A percentile compares a stretch with the other conserved stretches of the same genome.
phyloP scores from a whole-genome alignment of 2,797 vertebrate genomes.

The Merluccius polli region DNA sequence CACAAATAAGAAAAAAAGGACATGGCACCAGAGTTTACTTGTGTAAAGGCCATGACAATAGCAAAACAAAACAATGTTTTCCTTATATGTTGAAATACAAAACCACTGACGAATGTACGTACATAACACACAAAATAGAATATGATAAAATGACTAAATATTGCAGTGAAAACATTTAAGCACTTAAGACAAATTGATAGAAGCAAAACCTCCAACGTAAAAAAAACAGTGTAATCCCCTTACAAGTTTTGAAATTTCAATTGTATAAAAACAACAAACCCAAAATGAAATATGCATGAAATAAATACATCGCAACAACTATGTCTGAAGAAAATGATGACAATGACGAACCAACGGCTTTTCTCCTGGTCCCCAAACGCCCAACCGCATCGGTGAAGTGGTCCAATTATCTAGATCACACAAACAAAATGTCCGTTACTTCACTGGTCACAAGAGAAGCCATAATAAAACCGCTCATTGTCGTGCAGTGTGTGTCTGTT shows the following conservation, averaged over 20 bases:
- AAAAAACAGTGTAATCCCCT: constrained; percentile 2
- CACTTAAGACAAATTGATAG: constrained; percentile 16
- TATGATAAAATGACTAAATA: constrained; percentile 25
- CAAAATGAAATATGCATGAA: constrained; percentile 32
- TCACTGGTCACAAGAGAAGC: not conserved
- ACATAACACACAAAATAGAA: constrained; percentile 34
- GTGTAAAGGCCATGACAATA: constrained; percentile 28
- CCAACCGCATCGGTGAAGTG: not conserved
- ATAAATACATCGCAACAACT: constrained; percentile 22
- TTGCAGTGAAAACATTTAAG: constrained; percentile 37
- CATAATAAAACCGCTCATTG: not conserved
- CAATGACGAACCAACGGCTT: not conserved
- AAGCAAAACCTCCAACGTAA: not conserved
- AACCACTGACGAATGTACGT: constrained; percentile 35
- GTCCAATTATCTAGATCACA: not conserved
- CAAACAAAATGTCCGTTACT: constrained; percentile 43
- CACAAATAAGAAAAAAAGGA: constrained; percentile 27
- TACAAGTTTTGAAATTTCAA: constrained; percentile 15
- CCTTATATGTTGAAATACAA: constrained; percentile 14
- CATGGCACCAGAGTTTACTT: constrained; percentile 55
- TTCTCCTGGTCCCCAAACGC: not conserved
- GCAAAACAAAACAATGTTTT: constrained; percentile 35
- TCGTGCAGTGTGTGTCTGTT: not conserved
- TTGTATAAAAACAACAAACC: constrained; percentile 37
- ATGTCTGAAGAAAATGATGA: not conserved